phyloP scores from a whole-genome alignment of 1,140 invertebrate genomes.

The Drosophila triauraria region DNA sequence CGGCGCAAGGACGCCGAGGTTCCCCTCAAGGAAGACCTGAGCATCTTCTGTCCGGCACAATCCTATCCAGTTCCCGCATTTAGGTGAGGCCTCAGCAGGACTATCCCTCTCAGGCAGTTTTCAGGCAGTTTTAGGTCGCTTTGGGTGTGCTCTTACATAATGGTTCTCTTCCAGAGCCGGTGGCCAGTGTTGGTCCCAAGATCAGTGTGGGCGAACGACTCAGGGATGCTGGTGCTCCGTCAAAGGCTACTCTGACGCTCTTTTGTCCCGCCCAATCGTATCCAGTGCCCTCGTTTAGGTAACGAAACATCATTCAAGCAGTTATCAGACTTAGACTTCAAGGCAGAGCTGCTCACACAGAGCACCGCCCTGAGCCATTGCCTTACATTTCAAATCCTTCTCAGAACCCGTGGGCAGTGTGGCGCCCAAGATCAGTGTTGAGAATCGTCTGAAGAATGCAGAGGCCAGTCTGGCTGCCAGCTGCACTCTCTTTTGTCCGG shows the following conservation, averaged over 20 bases:
- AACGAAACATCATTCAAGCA: conserved; percentile 73
- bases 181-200: conserved; percentile 89
- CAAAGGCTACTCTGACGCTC: conserved; percentile 66
- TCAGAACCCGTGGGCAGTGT: conserved; percentile 86
- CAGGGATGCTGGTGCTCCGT: conserved; percentile 86
- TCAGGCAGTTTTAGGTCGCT: conserved; percentile 3
- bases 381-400: not conserved
- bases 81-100: conserved; percentile 86
- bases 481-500: conserved; percentile 86
- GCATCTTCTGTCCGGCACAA: conserved; percentile 88
- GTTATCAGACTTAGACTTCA: conserved; percentile 26
- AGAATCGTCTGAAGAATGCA: conserved; percentile 87
- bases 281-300: conserved; percentile 89
- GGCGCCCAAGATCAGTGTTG: conserved; percentile 85
- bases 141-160: not conserved
- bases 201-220: conserved; percentile 87
- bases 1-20: conserved; percentile 86
- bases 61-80: conserved; percentile 89
- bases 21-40: conserved; percentile 44
- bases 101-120: conserved; percentile 46
- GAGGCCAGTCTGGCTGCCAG: conserved; percentile 85
- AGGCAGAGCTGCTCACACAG: not conserved
- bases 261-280: conserved; percentile 89
- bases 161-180: conserved; percentile 87
- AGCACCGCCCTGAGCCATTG: no score